phyloP scores from a whole-genome alignment of 1,140 invertebrate species.

The Octopus bimaculoides region DNA sequence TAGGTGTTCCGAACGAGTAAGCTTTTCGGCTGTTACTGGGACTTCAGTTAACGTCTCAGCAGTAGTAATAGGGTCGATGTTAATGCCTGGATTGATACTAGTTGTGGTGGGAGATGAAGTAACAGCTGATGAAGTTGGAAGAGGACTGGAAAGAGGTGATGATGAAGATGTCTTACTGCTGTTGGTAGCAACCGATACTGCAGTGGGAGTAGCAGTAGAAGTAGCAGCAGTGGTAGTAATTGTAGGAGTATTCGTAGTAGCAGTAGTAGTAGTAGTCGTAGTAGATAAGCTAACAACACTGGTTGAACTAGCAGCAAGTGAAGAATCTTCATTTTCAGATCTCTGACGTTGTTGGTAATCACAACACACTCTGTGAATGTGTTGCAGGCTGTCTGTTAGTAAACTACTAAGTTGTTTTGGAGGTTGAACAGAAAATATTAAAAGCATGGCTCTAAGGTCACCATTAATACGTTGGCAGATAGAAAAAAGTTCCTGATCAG shows the following conservation, averaged over 20 bases:
- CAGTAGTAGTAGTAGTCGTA: not conserved
- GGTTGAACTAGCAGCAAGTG: not conserved
- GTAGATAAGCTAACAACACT: not conserved
- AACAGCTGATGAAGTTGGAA: no score
- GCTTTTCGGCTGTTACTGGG: not conserved
- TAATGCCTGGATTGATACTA: not conserved
- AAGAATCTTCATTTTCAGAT: constrained; percentile 19
- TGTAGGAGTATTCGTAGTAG: not conserved
- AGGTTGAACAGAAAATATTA: constrained; percentile 53
- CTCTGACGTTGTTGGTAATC: constrained; percentile 42
- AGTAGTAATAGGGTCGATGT: not conserved
- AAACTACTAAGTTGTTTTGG: constrained; percentile 42
- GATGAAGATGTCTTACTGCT: not conserved
- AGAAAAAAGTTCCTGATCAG: constrained; percentile 44
- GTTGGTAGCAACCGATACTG: not conserved
- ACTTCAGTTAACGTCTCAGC: not conserved
- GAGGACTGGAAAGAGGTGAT: not conserved
- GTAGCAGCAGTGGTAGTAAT: not conserved
- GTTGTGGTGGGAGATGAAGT: not conserved
- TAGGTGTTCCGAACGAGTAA: not conserved
- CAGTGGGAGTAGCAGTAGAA: not conserved
- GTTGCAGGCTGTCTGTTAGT: constrained; percentile 44
- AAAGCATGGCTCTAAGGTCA: constrained; percentile 55
- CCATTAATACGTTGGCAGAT: constrained; percentile 54
- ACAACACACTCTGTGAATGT: constrained; percentile 43